These are phyloP conservation scores for Corvus cornix DNA, from an alignment of 2,113 vertebrate genomes.

Conservation along the genomic window DNA sequence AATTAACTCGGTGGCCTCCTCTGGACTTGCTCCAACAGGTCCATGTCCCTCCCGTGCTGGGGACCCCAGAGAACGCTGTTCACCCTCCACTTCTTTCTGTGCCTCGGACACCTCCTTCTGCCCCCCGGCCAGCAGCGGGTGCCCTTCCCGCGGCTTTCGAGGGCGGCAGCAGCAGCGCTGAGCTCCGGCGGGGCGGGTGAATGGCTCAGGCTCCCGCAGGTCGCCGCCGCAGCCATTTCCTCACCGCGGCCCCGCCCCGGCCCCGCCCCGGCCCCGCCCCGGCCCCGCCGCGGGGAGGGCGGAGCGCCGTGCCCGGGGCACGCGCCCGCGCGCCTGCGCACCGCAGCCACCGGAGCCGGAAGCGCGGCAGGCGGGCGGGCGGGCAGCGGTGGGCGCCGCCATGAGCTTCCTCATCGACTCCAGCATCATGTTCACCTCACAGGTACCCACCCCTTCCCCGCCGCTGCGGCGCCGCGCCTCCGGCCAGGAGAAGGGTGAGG, in stretches of 20 bases:
- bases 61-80: not conserved
- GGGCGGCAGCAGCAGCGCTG: accelerated
- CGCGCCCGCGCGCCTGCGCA: not conserved
- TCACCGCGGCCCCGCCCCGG: accelerated
- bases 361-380: too few relatives aligned
- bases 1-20: too few relatives aligned
- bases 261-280: too few relatives aligned
- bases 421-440: constrained; percentile 92
- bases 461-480: not conserved
- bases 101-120: not conserved
- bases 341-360: not conserved
- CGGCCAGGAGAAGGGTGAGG: too few relatives aligned
- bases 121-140: not conserved
- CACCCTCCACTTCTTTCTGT: not conserved
- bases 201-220: accelerated
- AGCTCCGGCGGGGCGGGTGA: accelerated
- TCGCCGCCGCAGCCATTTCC: accelerated
- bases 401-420: constrained; percentile 96
- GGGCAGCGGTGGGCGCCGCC: not conserved
- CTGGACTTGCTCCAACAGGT: not conserved
- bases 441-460: constrained; percentile 69
- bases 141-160: not conserved
- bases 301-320: not conserved
- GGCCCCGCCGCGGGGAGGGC: too few relatives aligned
- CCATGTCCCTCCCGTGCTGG: not conserved